Base-by-base conservation (phyloP, 2,797 vertebrate species). In the Anabacerthia variegaticeps region DNA sequence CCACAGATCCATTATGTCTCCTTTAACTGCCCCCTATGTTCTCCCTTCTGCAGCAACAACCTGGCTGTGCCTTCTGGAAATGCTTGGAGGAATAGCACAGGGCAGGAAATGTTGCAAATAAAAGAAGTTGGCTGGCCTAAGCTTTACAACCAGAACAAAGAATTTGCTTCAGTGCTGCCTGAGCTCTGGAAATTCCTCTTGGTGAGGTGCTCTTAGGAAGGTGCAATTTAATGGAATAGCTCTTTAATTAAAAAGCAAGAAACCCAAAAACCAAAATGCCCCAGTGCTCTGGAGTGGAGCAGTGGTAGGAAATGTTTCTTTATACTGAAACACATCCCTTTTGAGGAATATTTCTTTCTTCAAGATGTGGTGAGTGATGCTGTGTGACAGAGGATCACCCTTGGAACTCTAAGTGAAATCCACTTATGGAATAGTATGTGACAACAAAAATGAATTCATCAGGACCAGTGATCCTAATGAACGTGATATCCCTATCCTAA, bases 381-480 rank as follows among this genome's bases (percentile, higher is more conserved):
- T 48, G 85, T 87, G 67, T 92, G 92, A 91, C 69, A 30, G 48
- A 68, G 77, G 91, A 91, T 96, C 94, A 97, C 56, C 61, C 83
- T 59, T 80, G 52, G 92, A 96, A 95, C 67, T 36, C 1, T 13
- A 73, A 89, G 39, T 87, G 89, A 97, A 92, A 83, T 76, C 90
- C 95, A 89, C 27, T 36, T 95, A 88, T 14, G 52, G 95, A 93
- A 96, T 91, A 7, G 28, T 61, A 54, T 85, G 73, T 96, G 96
- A 95, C 96, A 97, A 92, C 78, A 93, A 74, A 96, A 94, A 97
- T 93, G 82, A 96, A 96, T 95, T 83, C 82, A 90, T 97, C 95
- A 96, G 69, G 63, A 51, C 44, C 87, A 80, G 66, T 67, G 39
- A 80, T 96, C 83, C 72, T 96, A 92, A 96, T 92, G 94, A 93